Evolutionary conservation across 92 coral and sea anemone genomes (phyloP).

Genomic region (Heliopora coerulea): DNA sequence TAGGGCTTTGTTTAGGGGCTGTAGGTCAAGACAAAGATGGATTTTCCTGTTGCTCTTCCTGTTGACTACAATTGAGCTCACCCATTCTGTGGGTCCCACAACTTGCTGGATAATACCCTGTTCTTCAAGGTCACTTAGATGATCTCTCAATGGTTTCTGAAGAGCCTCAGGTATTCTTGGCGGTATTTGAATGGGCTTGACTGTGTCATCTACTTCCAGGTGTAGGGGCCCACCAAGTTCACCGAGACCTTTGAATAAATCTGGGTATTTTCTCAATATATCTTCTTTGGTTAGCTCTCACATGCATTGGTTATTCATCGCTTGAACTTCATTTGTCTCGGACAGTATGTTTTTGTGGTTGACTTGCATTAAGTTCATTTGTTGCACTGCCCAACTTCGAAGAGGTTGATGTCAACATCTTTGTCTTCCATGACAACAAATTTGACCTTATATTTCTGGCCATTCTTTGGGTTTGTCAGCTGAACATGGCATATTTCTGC

Average conservation of each 20-base stretch:
- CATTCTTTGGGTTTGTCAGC: neutral
- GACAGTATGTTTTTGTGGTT: neutral
- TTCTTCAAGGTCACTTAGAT: neutral
- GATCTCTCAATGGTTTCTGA: conserved; percentile 1
- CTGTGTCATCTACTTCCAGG: conserved; percentile 8
- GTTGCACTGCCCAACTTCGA: neutral
- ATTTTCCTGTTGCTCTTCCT: conserved; percentile 16
- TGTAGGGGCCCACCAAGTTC: conserved; percentile 2
- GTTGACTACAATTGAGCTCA: conserved; percentile 18
- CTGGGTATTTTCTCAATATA: neutral
- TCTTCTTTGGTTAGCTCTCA: too few relatives aligned
- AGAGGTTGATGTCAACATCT: neutral
- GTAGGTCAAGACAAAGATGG: conserved; percentile 25
- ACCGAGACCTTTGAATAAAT: conserved; percentile 15
- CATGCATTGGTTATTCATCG: too few relatives aligned
- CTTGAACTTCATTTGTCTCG: neutral
- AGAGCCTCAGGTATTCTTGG: conserved; percentile 32
- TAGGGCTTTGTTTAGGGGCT: conserved; percentile 30
- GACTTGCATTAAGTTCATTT: conserved; percentile 1
- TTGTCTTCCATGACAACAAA: neutral
- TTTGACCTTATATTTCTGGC: neutral
- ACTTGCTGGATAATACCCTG: conserved; percentile 17
- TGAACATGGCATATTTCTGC: neutral
- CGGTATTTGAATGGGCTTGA: conserved; percentile 14
- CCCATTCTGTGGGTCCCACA: conserved; percentile 27